Conservation (phyloP, 2,113 vertebrate genomes). For the Nanorana parkeri region DNA sequence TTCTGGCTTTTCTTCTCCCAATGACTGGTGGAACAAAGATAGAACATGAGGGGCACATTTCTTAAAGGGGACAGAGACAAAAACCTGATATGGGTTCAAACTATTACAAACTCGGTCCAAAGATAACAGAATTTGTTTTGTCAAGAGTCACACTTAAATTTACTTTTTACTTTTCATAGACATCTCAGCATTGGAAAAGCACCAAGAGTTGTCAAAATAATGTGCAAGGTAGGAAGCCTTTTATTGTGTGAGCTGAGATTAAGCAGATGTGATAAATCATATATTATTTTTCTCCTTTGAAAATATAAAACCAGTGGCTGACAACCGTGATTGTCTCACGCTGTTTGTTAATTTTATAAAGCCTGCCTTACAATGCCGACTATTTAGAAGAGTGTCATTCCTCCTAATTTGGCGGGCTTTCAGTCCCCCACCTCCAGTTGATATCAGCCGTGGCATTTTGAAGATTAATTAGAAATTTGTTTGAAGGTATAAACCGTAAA, state of each 20-base stretch:
- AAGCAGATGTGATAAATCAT: constrained; percentile 17
- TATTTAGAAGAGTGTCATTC: constrained; percentile 1
- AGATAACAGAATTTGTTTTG: no score
- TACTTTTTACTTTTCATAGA: constrained; percentile 23
- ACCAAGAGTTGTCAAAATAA: constrained; percentile 7
- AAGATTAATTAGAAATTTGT: constrained; percentile 9
- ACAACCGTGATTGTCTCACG: not conserved
- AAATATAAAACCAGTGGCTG: not conserved
- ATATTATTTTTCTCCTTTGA: not conserved
- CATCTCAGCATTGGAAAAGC: constrained; percentile 17
- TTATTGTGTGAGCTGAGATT: not conserved
- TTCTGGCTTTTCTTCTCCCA: no score
- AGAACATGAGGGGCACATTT: no score
- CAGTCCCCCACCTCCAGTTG: not conserved
- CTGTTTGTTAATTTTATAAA: constrained; percentile 26
- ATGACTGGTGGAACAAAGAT: no score
- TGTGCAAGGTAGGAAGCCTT: not conserved
- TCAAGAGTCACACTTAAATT: no score
- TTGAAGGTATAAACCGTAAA: constrained; percentile 32
- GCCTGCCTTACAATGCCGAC: not conserved
- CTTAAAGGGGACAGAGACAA: no score
- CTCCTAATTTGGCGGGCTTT: constrained; percentile 6
- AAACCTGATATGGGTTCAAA: no score
- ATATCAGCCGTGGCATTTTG: not conserved
- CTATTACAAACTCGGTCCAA: no score